A percentile compares a stretch with the other conserved stretches of the same genome.
Evolutionary conservation across 2,888 invertebrate species (phyloP).

Genomic region (Phrixothrix hirtus): DNA sequence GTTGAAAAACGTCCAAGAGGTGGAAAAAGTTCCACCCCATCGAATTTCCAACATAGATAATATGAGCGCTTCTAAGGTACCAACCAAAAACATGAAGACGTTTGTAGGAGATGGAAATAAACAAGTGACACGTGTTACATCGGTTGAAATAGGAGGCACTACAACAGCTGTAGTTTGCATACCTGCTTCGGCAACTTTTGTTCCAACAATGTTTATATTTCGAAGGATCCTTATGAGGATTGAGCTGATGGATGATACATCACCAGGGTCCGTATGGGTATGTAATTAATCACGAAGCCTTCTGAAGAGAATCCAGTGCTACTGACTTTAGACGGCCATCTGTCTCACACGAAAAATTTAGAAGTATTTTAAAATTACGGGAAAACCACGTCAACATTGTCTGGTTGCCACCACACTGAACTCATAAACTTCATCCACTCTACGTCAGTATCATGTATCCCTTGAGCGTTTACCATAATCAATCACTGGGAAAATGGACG

Average conservation of each 20-base stretch:
- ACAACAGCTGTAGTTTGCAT: constrained; percentile 2
- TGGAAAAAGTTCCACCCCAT: neutral
- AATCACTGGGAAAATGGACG: too few species aligned
- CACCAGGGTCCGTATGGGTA: constrained; percentile 1
- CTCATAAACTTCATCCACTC: too few species aligned
- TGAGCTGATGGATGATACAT: neutral
- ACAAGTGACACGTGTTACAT: too few species aligned
- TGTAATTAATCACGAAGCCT: neutral
- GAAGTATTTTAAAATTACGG: too few species aligned
- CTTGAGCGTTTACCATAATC: too few species aligned
- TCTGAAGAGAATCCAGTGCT: neutral
- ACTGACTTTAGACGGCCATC: too few species aligned
- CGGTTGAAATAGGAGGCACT: neutral
- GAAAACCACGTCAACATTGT: too few species aligned
- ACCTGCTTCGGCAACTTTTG: neutral
- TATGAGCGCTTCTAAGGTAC: neutral
- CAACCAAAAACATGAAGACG: too few species aligned
- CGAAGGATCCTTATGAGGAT: neutral
- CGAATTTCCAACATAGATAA: neutral
- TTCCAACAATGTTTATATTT: constrained; percentile 1
- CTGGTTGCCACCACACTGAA: too few species aligned
- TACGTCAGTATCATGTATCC: too few species aligned
- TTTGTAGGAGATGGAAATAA: neutral
- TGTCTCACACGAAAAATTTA: too few species aligned
- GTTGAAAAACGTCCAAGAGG: neutral